Base-by-base conservation (phyloP, 2,113 vertebrate genomes). In the Falco punctatus region DNA sequence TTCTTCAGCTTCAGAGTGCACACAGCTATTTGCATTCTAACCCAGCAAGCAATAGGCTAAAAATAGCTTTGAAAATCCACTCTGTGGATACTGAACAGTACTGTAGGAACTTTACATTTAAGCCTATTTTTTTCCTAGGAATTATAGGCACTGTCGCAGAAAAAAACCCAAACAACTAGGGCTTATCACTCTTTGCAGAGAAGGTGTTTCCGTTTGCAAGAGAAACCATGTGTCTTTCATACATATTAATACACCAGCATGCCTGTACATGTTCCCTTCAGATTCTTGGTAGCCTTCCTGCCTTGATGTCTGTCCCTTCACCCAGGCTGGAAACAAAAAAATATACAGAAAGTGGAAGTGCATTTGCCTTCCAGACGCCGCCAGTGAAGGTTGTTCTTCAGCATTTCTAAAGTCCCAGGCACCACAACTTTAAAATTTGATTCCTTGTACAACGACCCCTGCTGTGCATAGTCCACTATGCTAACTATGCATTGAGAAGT, bases 171-270 rank as follows among this genome's bases (percentile, higher is more conserved):
- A 26, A 8, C 40, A 48, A 11, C 83, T 18, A 30, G 49, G 67
- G 79, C 70, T 97, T 95, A 95, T 94, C 92, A 44, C 58, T 88
- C 71, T 82, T 65, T 83, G 75, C 94, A 92, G 91, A 92, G 69
- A 44, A 95, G 24, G 32, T 69, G 79, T 84, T 93, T 71, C 85
- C 2, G 0, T 88, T 58, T 94, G 52, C 78, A 75, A 58, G 54
- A 75, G 70, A 78, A 88, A 49, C 40, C 69, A 33, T 38, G 46
- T 75, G 81, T 67, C 66, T 86, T 4, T 46, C 71, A 90, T 93
- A 44, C 82, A 96, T 96, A 96, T 94, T 96, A 94, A 96, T 91
- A 59, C 48, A 64, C 7, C 38, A 86, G 57, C 67, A n/a, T 38
- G 79, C 46, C 72, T 70, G 32, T 52, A 35, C 42, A 73, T 17